phyloP scores from a whole-genome alignment of 2,113 vertebrate species.

The Labrus mixtus region DNA sequence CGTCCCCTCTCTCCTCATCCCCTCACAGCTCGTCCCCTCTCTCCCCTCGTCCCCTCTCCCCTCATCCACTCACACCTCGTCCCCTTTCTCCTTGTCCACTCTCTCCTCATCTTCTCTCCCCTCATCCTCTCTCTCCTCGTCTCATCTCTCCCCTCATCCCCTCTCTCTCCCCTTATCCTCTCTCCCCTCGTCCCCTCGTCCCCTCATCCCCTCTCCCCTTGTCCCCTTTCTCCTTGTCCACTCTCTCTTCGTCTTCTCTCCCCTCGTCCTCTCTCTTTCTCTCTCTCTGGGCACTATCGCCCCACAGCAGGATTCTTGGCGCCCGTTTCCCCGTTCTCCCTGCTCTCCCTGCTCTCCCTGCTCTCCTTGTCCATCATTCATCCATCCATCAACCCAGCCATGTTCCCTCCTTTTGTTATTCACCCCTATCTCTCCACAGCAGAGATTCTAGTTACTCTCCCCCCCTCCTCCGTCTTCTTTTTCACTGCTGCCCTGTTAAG shows the following conservation, averaged over 20 bases:
- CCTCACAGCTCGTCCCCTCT: too few species aligned
- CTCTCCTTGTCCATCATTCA: slow-evolving; percentile 51
- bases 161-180: too few species aligned
- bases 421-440: slow-evolving; percentile 63
- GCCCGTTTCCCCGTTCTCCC: slow-evolving; percentile 9
- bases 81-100: too few species aligned
- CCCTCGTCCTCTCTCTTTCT: slow-evolving; percentile 2
- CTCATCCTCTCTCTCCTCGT: too few species aligned
- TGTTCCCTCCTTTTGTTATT: slow-evolving; percentile 60
- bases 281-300: slow-evolving; percentile 66
- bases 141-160: too few species aligned
- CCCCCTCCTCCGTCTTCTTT: not conserved
- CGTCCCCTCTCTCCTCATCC: too few species aligned
- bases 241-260: not conserved
- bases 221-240: too few species aligned
- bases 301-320: slow-evolving; percentile 66
- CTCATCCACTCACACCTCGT: too few species aligned
- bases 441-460: slow-evolving; percentile 60
- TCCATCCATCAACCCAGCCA: slow-evolving; percentile 54
- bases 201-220: too few species aligned
- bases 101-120: too few species aligned
- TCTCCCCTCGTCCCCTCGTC: too few species aligned
- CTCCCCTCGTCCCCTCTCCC: too few species aligned
- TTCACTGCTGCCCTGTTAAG: slow-evolving; percentile 20
- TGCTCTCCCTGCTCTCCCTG: slow-evolving; percentile 34